Conservation (phyloP, 53 echinoderm and acorn worm genomes). For the Crossaster papposus region DNA sequence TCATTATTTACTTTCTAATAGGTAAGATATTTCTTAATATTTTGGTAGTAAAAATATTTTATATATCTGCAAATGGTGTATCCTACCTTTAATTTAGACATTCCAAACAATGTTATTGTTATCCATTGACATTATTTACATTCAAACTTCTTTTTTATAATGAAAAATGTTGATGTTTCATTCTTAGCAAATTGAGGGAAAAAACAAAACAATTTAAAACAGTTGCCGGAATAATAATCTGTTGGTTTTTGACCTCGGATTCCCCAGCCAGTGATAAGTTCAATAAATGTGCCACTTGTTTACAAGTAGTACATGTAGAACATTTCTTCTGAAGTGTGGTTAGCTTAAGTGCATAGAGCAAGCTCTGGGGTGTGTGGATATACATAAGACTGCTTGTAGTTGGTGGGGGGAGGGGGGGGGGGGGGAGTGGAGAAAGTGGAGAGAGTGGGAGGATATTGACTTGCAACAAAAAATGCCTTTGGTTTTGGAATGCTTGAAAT, state of each 20-base stretch:
- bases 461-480: background rate
- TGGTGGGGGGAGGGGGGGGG: background rate
- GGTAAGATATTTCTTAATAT: no score
- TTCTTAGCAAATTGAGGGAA: background rate
- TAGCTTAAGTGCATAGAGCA: background rate
- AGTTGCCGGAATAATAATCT: background rate
- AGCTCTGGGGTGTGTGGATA: no score
- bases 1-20: no score
- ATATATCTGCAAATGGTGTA: no score
- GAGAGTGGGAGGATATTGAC: background rate
- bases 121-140: no score
- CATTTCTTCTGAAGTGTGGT: background rate
- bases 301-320: background rate
- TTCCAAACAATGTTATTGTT: no score
- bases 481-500: background rate
- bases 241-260: background rate
- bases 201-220: background rate
- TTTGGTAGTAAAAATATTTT: no score
- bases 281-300: constrained; percentile 11
- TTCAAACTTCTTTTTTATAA: no score
- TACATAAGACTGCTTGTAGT: background rate
- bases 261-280: background rate
- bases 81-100: no score
- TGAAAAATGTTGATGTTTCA: no score
- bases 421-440: background rate